Percentiles rank a stretch among this genome's conserved stretches.
Conservation (phyloP, 2,797 vertebrate genomes). For the Lutjanus campechanus region DNA sequence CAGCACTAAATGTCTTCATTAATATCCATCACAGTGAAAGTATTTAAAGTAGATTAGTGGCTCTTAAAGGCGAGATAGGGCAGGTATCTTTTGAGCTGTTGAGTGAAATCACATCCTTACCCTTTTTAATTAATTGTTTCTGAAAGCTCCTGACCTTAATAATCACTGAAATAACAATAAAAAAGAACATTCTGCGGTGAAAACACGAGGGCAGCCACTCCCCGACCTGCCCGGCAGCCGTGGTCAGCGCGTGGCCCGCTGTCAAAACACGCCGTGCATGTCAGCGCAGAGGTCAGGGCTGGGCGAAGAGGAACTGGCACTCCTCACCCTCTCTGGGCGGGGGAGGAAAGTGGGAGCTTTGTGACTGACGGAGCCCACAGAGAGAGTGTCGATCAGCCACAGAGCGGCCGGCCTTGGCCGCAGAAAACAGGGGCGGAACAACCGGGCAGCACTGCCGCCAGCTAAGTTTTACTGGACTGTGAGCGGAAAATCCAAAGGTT, state of each 20-base stretch:
- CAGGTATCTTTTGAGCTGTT: not conserved
- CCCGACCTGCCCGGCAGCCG: constrained; percentile 52
- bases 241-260: constrained; percentile 65
- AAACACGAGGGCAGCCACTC: constrained; percentile 57
- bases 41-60: constrained; percentile 37
- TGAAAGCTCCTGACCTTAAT: constrained; percentile 34
- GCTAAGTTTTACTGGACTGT: constrained; percentile 43
- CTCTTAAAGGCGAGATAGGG: not conserved
- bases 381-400: constrained; percentile 53
- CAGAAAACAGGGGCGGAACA: constrained; percentile 42
- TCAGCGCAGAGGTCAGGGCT: constrained; percentile 72
- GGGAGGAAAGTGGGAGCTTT: constrained; percentile 59
- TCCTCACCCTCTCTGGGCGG: constrained; percentile 59
- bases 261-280: constrained; percentile 71
- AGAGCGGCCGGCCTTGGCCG: constrained; percentile 51
- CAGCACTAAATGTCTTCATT: constrained; percentile 35
- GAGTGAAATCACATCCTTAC: constrained; percentile 43
- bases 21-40: constrained; percentile 37
- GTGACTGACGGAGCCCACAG: constrained; percentile 70
- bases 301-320: constrained; percentile 75
- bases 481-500: constrained; percentile 67
- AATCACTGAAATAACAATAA: constrained; percentile 60
- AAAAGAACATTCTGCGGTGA: constrained; percentile 47
- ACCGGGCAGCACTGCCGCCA: constrained; percentile 20
- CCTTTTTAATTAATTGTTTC: constrained; percentile 46